These are phyloP conservation scores for Rhyacichthys aspro DNA, from an alignment of 2,797 vertebrate genomes.

Conservation along the genomic window DNA sequence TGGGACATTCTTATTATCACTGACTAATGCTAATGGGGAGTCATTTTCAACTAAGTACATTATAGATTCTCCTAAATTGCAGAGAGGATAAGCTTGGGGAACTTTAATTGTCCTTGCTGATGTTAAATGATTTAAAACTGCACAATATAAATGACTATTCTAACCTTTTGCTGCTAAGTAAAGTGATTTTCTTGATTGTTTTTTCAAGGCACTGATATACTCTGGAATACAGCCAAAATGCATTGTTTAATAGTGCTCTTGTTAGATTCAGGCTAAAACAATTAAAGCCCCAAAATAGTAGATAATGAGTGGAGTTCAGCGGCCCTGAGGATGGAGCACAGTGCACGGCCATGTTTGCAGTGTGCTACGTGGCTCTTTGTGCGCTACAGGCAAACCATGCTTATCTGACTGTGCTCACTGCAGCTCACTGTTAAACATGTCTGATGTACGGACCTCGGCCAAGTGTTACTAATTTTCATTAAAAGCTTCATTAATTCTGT, in stretches of 20 bases:
- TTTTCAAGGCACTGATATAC: conserved; percentile 31
- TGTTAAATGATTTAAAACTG: conserved; percentile 20
- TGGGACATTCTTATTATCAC: conserved; percentile 39
- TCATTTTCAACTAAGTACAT: conserved; percentile 29
- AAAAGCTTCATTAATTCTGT: conserved; percentile 82
- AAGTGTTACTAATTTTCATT: conserved; percentile 80
- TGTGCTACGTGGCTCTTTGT: conserved; percentile 37
- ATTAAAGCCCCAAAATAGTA: conserved; percentile 52
- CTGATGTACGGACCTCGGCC: conserved; percentile 60
- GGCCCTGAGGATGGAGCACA: conserved; percentile 32
- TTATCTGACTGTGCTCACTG: conserved; percentile 59
- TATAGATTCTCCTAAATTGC: conserved; percentile 5
- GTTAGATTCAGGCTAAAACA: conserved; percentile 46
- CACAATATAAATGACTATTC: conserved; percentile 29
- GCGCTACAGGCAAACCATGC: conserved; percentile 48
- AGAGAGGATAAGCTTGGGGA: conserved; percentile 4
- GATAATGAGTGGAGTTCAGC: conserved; percentile 46
- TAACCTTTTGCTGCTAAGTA: conserved; percentile 37
- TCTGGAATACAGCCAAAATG: conserved; percentile 23
- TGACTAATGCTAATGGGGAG: conserved; percentile 42
- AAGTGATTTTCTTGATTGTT: conserved; percentile 16
- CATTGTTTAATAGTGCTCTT: conserved; percentile 34
- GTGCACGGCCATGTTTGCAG: conserved; percentile 38
- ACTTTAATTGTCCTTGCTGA: conserved; percentile 20
- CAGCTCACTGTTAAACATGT: conserved; percentile 59